Conservation (phyloP, 1,140 invertebrate genomes). For the Phenacoccus solenopsis region DNA sequence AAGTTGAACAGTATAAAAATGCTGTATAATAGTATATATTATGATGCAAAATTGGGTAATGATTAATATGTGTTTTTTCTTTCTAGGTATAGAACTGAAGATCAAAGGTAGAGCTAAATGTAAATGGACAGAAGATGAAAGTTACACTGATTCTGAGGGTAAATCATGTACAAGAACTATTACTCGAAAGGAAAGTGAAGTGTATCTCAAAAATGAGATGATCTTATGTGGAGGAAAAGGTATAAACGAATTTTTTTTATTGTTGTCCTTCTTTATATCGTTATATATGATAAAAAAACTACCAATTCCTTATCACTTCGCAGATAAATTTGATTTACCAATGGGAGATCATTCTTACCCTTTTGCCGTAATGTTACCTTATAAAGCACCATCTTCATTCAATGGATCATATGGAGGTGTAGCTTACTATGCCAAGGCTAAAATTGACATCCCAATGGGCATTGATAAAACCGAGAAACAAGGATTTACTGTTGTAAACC, state of each 20-base stretch:
- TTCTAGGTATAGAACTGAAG: slow-evolving; percentile 50
- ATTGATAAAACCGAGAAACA: slow-evolving; percentile 75
- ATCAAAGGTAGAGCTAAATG: slow-evolving; percentile 58
- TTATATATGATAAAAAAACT: too few relatives aligned
- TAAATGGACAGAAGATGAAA: slow-evolving; percentile 50
- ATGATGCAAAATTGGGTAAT: too few relatives aligned
- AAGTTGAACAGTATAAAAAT: too few relatives aligned
- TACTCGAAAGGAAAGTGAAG: slow-evolving; percentile 47
- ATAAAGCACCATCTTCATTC: slow-evolving; percentile 65
- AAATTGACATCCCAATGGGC: slow-evolving; percentile 73
- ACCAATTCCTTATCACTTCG: too few relatives aligned
- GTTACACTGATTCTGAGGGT: slow-evolving; percentile 40
- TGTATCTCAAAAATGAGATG: slow-evolving; percentile 53
- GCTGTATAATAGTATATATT: too few relatives aligned
- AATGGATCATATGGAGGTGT: slow-evolving; percentile 68
- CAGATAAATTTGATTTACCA: slow-evolving; percentile 54
- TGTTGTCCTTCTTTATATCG: too few relatives aligned
- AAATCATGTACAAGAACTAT: slow-evolving; percentile 42
- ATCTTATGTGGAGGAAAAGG: slow-evolving; percentile 36
- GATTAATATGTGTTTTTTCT: too few relatives aligned
- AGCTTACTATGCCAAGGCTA: slow-evolving; percentile 68
- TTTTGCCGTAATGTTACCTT: slow-evolving; percentile 53
- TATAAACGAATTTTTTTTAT: slow-evolving; percentile 19
- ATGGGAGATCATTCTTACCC: slow-evolving; percentile 56
- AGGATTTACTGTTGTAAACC: too few relatives aligned